A percentile compares a stretch with the other conserved stretches of the same genome.
These are phyloP conservation scores for Itoplectis maculator DNA, from an alignment of 2,888 invertebrate genomes.

Conservation along the genomic window DNA sequence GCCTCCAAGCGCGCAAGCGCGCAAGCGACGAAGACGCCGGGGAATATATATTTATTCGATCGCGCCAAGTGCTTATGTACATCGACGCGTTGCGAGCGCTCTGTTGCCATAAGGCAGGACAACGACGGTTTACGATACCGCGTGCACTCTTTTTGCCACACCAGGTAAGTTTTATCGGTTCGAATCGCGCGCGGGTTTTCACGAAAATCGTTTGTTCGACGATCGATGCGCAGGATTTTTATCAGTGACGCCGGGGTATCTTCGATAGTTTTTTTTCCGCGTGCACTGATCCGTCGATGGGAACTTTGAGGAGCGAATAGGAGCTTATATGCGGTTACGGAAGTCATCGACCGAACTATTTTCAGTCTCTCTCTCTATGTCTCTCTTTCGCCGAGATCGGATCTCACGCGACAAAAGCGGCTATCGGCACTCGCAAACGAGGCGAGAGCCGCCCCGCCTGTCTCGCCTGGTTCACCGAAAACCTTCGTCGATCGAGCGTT, in stretches of 20 bases:
- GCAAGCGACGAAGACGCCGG: background rate
- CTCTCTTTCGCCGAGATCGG: background rate
- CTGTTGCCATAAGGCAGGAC: background rate
- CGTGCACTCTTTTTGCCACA: background rate
- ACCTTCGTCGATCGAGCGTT: constrained; percentile 9
- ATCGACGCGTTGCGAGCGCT: background rate
- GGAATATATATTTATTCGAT: constrained; percentile 19
- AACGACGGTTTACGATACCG: background rate
- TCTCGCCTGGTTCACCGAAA: constrained; percentile 5
- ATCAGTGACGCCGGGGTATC: background rate
- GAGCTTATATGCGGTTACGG: background rate
- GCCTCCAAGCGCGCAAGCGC: too few relatives aligned
- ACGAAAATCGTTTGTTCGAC: too few relatives aligned
- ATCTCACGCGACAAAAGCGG: constrained; percentile 7
- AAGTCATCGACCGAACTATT: constrained; percentile 1
- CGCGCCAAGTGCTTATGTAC: background rate
- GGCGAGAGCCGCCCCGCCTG: background rate
- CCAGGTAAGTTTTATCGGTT: too few relatives aligned
- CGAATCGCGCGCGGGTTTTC: too few relatives aligned
- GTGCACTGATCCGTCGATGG: background rate
- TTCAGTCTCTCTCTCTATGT: background rate
- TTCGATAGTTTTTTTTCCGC: background rate
- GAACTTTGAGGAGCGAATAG: background rate
- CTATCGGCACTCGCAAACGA: background rate
- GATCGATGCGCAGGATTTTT: too few relatives aligned